These are phyloP conservation scores for Octopus sinensis DNA, from an alignment of 1,140 invertebrate species.

Conservation along the genomic window DNA sequence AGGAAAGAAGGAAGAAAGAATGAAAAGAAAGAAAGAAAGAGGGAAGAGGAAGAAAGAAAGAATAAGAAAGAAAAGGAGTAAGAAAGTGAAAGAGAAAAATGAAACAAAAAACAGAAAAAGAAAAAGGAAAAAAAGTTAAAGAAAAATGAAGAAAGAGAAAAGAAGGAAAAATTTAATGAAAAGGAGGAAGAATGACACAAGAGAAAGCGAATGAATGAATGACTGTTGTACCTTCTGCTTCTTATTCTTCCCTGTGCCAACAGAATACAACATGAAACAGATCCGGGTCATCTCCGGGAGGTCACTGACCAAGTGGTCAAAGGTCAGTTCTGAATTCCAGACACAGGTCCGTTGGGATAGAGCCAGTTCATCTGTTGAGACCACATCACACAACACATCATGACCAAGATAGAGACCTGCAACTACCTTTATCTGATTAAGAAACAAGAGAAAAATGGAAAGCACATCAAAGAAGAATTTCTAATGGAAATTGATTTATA, in stretches of 20 bases:
- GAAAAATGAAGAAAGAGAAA: not conserved
- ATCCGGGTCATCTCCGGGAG: conserved; percentile 32
- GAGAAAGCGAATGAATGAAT: not conserved
- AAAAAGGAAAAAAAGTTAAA: not conserved
- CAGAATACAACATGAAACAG: conserved; percentile 35
- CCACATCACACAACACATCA: conserved; percentile 34
- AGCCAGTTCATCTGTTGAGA: conserved; percentile 28
- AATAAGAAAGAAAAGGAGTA: not conserved
- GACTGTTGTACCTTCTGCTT: not conserved
- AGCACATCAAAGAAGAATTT: too few relatives aligned
- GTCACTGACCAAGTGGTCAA: conserved; percentile 35
- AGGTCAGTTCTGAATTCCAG: conserved; percentile 27
- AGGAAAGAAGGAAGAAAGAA: not conserved
- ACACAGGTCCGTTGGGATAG: conserved; percentile 30
- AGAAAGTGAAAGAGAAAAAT: not conserved
- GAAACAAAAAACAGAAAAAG: not conserved
- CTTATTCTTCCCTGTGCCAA: conserved; percentile 10
- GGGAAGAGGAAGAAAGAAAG: not conserved
- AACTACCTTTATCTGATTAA: conserved; percentile 37
- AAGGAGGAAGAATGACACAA: not conserved
- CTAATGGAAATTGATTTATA: too few relatives aligned
- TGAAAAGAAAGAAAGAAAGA: not conserved
- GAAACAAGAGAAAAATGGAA: too few relatives aligned
- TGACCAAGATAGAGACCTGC: conserved; percentile 41
- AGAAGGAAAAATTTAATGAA: not conserved